Conservation (phyloP, 2,888 invertebrate genomes). For the Gandaritis pyraliata region DNA sequence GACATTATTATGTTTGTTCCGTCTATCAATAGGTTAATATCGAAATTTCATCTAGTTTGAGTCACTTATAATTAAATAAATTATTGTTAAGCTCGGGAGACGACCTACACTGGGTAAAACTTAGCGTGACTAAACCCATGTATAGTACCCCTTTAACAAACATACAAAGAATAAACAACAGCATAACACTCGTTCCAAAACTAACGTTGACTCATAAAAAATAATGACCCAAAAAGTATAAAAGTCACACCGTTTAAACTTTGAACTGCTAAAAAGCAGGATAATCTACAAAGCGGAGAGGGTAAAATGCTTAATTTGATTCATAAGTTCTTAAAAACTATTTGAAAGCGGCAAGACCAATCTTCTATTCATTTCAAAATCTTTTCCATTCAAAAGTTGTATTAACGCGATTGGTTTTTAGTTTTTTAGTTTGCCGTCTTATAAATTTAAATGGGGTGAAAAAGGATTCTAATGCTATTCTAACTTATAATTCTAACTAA, state of each 20-base stretch:
- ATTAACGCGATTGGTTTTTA: neutral
- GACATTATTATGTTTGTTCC: too few species aligned
- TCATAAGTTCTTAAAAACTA: constrained; percentile 27
- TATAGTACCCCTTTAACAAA: constrained; percentile 28
- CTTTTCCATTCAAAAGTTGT: neutral
- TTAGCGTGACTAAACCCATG: constrained; percentile 34
- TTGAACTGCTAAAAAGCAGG: constrained; percentile 42
- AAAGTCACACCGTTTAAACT: constrained; percentile 43
- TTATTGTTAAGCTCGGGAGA: too few species aligned
- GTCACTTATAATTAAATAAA: too few species aligned
- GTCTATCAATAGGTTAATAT: too few species aligned
- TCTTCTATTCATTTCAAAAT: constrained; percentile 7
- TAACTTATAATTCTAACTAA: too few species aligned
- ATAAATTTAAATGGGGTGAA: too few species aligned
- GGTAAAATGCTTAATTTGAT: constrained; percentile 38
- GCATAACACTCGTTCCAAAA: constrained; percentile 39
- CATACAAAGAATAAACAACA: constrained; percentile 37
- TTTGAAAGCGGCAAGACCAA: constrained; percentile 14
- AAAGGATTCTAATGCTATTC: too few species aligned
- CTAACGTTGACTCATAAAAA: constrained; percentile 42
- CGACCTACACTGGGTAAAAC: neutral
- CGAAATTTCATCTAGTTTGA: too few species aligned
- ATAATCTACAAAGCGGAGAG: constrained; percentile 35
- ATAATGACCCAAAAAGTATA: constrained; percentile 40
- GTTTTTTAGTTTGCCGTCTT: too few species aligned